Evolutionary conservation across 2,888 invertebrate genomes (phyloP).

Genomic region (Brassicogethes aeneus): DNA sequence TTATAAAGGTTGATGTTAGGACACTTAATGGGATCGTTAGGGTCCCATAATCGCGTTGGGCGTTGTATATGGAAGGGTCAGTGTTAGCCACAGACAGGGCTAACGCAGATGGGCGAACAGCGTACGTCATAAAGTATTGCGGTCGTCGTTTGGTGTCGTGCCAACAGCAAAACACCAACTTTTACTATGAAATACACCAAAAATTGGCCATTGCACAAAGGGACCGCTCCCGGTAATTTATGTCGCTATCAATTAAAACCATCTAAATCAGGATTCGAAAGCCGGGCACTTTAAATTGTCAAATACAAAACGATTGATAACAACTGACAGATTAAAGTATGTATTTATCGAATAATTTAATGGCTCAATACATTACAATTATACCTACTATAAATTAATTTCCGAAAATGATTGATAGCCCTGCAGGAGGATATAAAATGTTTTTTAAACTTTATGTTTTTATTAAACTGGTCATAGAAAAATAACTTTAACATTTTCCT

Average conservation of each 20-base stretch:
- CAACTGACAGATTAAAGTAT: conserved; percentile 9
- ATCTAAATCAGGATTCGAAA: neutral
- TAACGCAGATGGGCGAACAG: conserved; percentile 3
- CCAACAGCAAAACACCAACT: conserved; percentile 19
- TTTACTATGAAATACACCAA: conserved; percentile 20
- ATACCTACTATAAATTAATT: conserved; percentile 1
- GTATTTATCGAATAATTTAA: conserved; percentile 3
- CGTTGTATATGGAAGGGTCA: neutral
- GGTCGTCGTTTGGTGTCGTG: conserved; percentile 17
- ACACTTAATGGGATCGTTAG: no score
- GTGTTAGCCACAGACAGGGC: conserved; percentile 4
- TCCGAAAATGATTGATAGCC: conserved; percentile 2
- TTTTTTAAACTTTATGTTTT: conserved; percentile 4
- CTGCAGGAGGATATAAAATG: no score
- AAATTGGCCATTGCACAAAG: conserved; percentile 7
- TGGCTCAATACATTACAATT: conserved; percentile 2
- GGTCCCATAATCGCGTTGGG: no score
- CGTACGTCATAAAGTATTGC: conserved; percentile 12
- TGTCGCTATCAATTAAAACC: conserved; percentile 1
- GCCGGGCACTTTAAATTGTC: conserved; percentile 10
- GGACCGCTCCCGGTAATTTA: neutral
- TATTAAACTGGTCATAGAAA: no score
- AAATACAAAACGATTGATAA: conserved; percentile 11
- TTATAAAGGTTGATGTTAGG: no score
- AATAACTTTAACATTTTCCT: no score